Evolutionary conservation across 2,888 invertebrate species (phyloP).

Genomic region (Lordiphosa fenestrarum): DNA sequence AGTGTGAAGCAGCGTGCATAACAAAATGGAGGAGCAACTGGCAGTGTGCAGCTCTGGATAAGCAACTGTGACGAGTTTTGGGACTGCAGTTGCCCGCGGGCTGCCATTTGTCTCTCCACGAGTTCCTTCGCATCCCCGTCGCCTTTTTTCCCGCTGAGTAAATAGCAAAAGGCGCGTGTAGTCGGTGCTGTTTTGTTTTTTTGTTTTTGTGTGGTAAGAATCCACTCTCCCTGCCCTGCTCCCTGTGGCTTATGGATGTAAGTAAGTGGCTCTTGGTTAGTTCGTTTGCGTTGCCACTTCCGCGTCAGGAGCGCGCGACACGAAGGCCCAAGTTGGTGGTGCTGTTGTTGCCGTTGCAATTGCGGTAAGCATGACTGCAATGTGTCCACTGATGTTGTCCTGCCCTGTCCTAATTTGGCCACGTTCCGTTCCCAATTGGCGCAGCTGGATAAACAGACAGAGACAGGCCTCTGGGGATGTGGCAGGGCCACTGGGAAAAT

Average conservation of each 20-base stretch:
- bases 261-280: constrained; percentile 74
- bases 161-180: constrained; percentile 73
- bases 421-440: constrained; percentile 65
- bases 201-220: constrained; percentile 2
- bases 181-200: constrained; percentile 20
- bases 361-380: constrained; percentile 38
- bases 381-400: constrained; percentile 36
- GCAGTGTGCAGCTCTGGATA: constrained; percentile 17
- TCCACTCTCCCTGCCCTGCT: constrained; percentile 4
- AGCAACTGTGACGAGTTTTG: constrained; percentile 44
- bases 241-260: constrained; percentile 67
- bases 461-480: constrained; percentile 22
- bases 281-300: constrained; percentile 56
- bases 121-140: constrained; percentile 1
- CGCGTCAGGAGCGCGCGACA: constrained; percentile 27
- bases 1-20: constrained; percentile 61
- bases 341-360: constrained; percentile 14
- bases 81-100: constrained; percentile 44
- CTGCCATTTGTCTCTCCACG: constrained; percentile 52
- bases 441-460: constrained; percentile 51
- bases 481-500: not conserved
- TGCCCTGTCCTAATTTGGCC: constrained; percentile 60
- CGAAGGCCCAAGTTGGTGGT: constrained; percentile 7
- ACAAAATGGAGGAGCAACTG: constrained; percentile 33
- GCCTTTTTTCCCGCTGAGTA: constrained; percentile 61